Evolutionary conservation across 1,140 invertebrate genomes (phyloP).

Genomic region (Atta colombica): DNA sequence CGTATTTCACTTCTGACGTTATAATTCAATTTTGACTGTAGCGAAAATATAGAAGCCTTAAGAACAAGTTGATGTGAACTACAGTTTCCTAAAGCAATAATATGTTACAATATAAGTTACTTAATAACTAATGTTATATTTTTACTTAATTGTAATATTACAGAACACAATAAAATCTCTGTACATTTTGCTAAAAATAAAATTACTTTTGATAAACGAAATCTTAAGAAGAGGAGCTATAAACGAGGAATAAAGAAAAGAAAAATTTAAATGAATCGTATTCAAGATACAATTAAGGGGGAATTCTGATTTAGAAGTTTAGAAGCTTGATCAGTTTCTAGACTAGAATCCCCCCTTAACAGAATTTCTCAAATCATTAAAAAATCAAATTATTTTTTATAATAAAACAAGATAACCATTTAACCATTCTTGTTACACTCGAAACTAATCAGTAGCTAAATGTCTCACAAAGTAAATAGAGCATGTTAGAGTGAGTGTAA

Average conservation of each 20-base stretch:
- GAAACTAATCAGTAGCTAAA: background rate
- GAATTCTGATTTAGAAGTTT: too few relatives aligned
- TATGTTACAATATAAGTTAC: slow-evolving; percentile 30
- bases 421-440: background rate
- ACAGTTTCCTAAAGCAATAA: background rate
- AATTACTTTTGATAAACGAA: slow-evolving; percentile 4
- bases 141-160: slow-evolving; percentile 47
- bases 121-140: slow-evolving; percentile 42
- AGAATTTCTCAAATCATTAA: background rate
- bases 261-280: background rate
- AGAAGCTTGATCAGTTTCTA: too few relatives aligned
- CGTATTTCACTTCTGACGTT: background rate
- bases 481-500: background rate
- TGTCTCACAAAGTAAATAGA: background rate
- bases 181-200: slow-evolving; percentile 52
- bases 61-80: slow-evolving; percentile 12
- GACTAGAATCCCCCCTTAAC: too few relatives aligned
- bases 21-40: background rate
- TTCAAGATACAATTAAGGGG: too few relatives aligned
- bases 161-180: slow-evolving; percentile 40
- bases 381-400: background rate
- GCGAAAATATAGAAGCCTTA: background rate
- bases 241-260: background rate
- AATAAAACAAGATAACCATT: background rate
- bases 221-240: background rate